Percentiles rank a stretch among this genome's conserved stretches.
These are phyloP conservation scores for Chionomys nivalis DNA, from an alignment of 2,113 vertebrate species.

Conservation along the genomic window DNA sequence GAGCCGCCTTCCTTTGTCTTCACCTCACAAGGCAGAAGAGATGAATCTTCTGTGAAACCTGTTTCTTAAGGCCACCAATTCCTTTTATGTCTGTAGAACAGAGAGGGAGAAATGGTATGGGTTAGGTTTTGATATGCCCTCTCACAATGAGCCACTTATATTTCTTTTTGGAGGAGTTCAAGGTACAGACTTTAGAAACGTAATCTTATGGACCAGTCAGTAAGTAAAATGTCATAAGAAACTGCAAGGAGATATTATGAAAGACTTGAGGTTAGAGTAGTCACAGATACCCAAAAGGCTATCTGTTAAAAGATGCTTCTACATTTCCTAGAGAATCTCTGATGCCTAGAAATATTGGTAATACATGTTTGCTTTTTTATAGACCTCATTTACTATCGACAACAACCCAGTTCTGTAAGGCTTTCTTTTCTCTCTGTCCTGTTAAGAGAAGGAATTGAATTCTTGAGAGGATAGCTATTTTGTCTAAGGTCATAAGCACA, in stretches of 20 bases:
- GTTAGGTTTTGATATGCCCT: neutral
- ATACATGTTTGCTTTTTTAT: neutral
- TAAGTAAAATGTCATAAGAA: neutral
- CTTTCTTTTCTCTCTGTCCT: neutral
- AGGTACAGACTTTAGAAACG: neutral
- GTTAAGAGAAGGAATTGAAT: neutral
- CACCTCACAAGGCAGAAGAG: neutral
- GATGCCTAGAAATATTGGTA: neutral
- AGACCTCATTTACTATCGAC: neutral
- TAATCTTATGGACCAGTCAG: neutral
- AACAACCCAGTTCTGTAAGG: neutral
- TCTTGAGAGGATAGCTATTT: neutral
- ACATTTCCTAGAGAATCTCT: neutral
- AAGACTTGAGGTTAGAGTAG: neutral
- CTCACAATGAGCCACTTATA: neutral
- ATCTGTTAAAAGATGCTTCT: neutral
- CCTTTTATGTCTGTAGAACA: neutral
- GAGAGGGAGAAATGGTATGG: neutral
- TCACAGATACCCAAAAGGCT: neutral
- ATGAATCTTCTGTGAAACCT: neutral
- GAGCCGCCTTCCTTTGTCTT: neutral
- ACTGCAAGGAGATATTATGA: neutral
- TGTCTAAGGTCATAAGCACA: slow-evolving; percentile 3
- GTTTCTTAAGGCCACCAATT: neutral
- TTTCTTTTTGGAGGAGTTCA: neutral